Percentiles rank a stretch among this genome's conserved stretches.
phyloP scores from a whole-genome alignment of 2,113 vertebrate genomes.

The Callorhinus ursinus region DNA sequence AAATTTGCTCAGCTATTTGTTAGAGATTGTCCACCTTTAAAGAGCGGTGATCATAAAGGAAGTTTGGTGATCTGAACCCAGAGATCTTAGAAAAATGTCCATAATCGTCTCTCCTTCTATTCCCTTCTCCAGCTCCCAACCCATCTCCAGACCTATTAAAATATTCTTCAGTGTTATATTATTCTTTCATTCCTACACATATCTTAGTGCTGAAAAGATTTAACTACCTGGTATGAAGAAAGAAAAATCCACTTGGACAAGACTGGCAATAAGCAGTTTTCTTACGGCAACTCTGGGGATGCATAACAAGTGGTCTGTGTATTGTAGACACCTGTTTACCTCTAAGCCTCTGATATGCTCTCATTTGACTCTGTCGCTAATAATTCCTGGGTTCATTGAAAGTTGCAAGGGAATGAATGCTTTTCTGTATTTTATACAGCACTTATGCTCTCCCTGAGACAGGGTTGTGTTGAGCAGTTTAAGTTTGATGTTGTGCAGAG shows the following conservation, averaged over 20 bases:
- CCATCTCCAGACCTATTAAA: not conserved
- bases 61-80: not conserved
- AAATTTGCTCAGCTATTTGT: not conserved
- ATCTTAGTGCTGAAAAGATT: not conserved
- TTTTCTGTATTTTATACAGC: not conserved
- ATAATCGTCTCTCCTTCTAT: not conserved
- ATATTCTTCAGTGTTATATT: not conserved
- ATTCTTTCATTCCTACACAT: not conserved
- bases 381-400: not conserved
- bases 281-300: not conserved
- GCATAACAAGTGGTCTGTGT: not conserved
- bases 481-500: not conserved
- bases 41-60: not conserved
- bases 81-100: not conserved
- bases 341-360: not conserved
- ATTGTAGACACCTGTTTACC: not conserved
- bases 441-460: not conserved
- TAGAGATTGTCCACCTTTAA: not conserved
- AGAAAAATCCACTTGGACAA: not conserved
- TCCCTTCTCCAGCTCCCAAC: not conserved
- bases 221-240: not conserved
- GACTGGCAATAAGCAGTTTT: not conserved
- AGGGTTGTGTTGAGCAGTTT: not conserved
- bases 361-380: not conserved
- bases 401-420: not conserved